A percentile compares a stretch with the other conserved stretches of the same genome.
Evolutionary conservation across 2,888 invertebrate species (phyloP).

Genomic region (Nomada ferruginata): DNA sequence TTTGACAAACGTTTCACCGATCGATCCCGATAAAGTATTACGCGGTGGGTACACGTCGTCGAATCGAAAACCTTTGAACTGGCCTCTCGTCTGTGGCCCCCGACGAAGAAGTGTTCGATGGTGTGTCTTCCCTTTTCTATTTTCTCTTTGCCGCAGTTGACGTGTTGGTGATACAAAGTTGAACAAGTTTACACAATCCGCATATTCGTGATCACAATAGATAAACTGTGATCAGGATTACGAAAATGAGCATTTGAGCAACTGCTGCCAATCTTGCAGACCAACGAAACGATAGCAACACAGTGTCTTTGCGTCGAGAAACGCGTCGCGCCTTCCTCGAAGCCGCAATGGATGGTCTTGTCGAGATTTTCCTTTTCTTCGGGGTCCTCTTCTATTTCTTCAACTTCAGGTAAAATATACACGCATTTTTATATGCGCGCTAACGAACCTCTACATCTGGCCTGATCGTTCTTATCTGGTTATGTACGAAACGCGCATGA

Average conservation of each 20-base stretch:
- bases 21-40: background rate
- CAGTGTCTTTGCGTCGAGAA: conserved; percentile 1
- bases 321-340: conserved; percentile 14
- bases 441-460: background rate
- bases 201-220: conserved; percentile 17
- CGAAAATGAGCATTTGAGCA: conserved; percentile 42
- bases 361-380: conserved; percentile 87
- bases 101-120: conserved; percentile 18
- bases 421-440: background rate
- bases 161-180: conserved; percentile 34
- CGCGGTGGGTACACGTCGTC: background rate
- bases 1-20: conserved; percentile 12
- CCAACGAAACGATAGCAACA: conserved; percentile 14
- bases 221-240: conserved; percentile 43
- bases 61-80: background rate
- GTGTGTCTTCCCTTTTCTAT: background rate
- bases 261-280: conserved; percentile 1
- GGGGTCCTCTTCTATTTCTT: conserved; percentile 88
- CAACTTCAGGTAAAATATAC: conserved; percentile 85
- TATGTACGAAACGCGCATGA: background rate
- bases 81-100: conserved; percentile 48
- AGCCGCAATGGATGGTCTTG: conserved; percentile 85
- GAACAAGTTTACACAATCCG: too few relatives aligned
- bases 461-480: background rate
- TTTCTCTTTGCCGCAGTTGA: conserved; percentile 15